Evolutionary conservation across 1,140 invertebrate species (phyloP).

Genomic region (Drosophila sechellia): DNA sequence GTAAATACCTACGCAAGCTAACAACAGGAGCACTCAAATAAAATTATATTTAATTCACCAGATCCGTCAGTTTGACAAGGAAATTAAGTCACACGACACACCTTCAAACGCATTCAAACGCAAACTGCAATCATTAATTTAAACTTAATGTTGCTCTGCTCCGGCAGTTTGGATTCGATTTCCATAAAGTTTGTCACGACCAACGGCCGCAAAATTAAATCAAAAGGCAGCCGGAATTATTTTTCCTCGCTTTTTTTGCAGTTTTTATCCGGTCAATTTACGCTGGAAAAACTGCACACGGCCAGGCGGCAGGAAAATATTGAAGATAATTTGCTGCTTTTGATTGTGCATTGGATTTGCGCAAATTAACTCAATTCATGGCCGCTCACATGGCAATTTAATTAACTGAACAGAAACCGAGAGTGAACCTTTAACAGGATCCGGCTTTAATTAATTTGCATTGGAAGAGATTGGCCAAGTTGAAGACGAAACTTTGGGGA

Average conservation of each 20-base stretch:
- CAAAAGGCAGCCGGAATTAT: constrained; percentile 50
- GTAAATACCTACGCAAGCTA: too few relatives aligned
- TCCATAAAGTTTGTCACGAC: constrained; percentile 46
- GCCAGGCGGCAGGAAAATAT: constrained; percentile 48
- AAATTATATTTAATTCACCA: not conserved
- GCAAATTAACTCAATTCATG: constrained; percentile 73
- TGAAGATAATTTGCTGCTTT: constrained; percentile 67
- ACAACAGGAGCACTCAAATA: not conserved
- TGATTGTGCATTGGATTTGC: constrained; percentile 64
- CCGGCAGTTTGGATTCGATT: constrained; percentile 7
- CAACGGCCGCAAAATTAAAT: constrained; percentile 63
- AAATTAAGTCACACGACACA: not conserved
- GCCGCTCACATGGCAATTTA: constrained; percentile 59
- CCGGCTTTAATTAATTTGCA: constrained; percentile 33
- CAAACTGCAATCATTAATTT: constrained; percentile 30
- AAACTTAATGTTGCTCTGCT: constrained; percentile 28
- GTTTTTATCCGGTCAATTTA: constrained; percentile 60
- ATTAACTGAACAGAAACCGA: constrained; percentile 51
- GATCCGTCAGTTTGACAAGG: constrained; percentile 1
- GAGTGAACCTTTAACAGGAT: constrained; percentile 20
- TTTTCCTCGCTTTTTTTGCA: constrained; percentile 12
- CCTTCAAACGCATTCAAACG: constrained; percentile 4
- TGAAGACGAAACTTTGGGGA: constrained; percentile 24
- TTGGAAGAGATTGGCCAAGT: constrained; percentile 14
- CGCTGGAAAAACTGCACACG: constrained; percentile 11